These are phyloP conservation scores for Rambutsinella grinnellia DNA, from an alignment of 2,888 invertebrate genomes.

Conservation along the genomic window DNA sequence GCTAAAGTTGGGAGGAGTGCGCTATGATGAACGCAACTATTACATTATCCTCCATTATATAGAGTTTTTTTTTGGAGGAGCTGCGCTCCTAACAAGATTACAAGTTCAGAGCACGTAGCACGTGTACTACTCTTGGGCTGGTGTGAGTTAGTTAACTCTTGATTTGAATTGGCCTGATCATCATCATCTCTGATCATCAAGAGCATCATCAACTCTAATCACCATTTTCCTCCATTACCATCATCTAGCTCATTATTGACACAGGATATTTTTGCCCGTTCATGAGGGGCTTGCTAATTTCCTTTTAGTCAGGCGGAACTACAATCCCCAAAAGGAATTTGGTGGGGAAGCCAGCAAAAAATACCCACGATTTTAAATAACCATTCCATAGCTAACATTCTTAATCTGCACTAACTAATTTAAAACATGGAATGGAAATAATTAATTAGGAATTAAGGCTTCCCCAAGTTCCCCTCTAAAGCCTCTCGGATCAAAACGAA, in stretches of 20 bases:
- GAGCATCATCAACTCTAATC: slow-evolving; percentile 50
- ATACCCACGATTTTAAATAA: too few species aligned
- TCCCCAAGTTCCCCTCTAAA: slow-evolving; percentile 11
- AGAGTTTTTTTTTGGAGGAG: not conserved
- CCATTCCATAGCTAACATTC: not conserved
- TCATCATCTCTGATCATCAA: slow-evolving; percentile 28
- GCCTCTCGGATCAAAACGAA: not conserved
- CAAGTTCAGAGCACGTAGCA: slow-evolving; percentile 53
- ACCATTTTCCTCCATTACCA: slow-evolving; percentile 54
- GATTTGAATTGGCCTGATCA: slow-evolving; percentile 54
- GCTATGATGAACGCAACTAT: not conserved
- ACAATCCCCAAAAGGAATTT: slow-evolving; percentile 54
- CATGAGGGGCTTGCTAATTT: slow-evolving; percentile 55
- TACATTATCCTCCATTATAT: not conserved
- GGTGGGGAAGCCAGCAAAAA: too few species aligned
- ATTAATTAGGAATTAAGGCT: slow-evolving; percentile 31
- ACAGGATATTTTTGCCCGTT: slow-evolving; percentile 50
- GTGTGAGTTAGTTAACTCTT: slow-evolving; percentile 55
- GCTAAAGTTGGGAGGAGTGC: not conserved
- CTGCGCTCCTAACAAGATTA: slow-evolving; percentile 49
- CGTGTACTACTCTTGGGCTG: slow-evolving; percentile 38
- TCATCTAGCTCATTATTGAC: slow-evolving; percentile 54
- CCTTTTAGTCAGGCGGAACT: slow-evolving; percentile 50
- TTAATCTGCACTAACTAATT: not conserved
- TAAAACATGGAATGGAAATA: not conserved